These are phyloP conservation scores for Cirrhinus mrigala DNA, from an alignment of 2,797 vertebrate species.

Conservation along the genomic window DNA sequence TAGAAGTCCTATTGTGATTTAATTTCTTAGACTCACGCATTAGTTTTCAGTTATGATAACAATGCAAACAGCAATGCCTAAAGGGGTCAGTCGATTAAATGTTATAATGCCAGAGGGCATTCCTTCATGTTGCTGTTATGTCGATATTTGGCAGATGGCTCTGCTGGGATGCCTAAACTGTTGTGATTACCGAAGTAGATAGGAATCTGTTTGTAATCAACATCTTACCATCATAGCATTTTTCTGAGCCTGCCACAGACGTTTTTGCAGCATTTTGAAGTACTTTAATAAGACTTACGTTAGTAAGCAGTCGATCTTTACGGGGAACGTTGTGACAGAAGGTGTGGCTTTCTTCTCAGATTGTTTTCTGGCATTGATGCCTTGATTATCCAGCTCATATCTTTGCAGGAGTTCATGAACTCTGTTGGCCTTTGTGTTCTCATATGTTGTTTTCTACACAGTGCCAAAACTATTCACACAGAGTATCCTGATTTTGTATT, in stretches of 20 bases:
- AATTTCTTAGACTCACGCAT: neutral
- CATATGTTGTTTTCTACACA: neutral
- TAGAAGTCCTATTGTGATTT: neutral
- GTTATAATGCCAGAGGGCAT: conserved; percentile 40
- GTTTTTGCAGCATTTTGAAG: neutral
- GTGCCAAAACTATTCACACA: neutral
- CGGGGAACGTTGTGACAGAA: neutral
- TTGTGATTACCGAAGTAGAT: conserved; percentile 45
- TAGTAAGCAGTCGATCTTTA: neutral
- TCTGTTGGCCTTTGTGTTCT: conserved; percentile 4
- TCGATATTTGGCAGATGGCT: conserved; percentile 44
- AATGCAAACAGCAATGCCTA: neutral
- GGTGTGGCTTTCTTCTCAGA: conserved; percentile 1
- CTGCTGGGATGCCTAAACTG: conserved; percentile 12
- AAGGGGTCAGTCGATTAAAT: neutral
- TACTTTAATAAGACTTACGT: conserved; percentile 1
- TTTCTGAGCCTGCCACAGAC: neutral
- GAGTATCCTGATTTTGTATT: neutral
- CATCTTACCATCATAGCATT: conserved; percentile 3
- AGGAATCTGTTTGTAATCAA: conserved; percentile 43
- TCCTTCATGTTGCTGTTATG: conserved; percentile 48
- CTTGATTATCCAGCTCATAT: conserved; percentile 4
- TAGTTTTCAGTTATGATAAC: neutral
- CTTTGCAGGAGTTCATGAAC: conserved; percentile 1
- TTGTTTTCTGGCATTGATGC: neutral